Evolutionary conservation across 2,797 vertebrate genomes (phyloP).

Genomic region (Lagodon rhomboides): DNA sequence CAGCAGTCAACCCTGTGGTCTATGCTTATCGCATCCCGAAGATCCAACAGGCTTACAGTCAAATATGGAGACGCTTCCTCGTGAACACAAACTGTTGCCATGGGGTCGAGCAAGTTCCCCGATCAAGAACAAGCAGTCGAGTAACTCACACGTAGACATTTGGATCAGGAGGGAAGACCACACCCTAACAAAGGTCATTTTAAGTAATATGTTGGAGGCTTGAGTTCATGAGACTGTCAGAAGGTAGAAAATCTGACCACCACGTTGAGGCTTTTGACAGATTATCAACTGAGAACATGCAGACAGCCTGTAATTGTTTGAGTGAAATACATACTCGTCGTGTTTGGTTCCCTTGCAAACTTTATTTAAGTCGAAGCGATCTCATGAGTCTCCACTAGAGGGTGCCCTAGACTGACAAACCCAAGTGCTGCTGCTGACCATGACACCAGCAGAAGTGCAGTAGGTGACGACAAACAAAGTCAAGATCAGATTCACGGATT

Average conservation of each 20-base stretch:
- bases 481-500: conserved; percentile 32
- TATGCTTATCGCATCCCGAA: conserved; percentile 91
- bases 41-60: conserved; percentile 85
- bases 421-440: conserved; percentile 6
- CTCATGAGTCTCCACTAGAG: conserved; percentile 67
- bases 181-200: conserved; percentile 12
- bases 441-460: conserved; percentile 8
- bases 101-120: conserved; percentile 25
- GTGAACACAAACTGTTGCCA: conserved; percentile 60
- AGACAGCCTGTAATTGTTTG: not conserved
- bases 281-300: not conserved
- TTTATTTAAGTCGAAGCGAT: conserved; percentile 20
- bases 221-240: not conserved
- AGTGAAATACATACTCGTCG: not conserved
- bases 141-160: conserved; percentile 33
- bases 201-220: not conserved
- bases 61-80: conserved; percentile 85
- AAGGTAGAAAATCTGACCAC: not conserved
- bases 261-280: not conserved
- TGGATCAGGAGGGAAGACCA: conserved; percentile 20
- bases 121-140: conserved; percentile 23
- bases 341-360: not conserved
- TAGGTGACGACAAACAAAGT: conserved; percentile 18
- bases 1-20: conserved; percentile 90
- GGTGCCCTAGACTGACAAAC: conserved; percentile 50